Evolutionary conservation across 2,797 vertebrate genomes (phyloP).

Genomic region (Triplophysa yarkandensis): DNA sequence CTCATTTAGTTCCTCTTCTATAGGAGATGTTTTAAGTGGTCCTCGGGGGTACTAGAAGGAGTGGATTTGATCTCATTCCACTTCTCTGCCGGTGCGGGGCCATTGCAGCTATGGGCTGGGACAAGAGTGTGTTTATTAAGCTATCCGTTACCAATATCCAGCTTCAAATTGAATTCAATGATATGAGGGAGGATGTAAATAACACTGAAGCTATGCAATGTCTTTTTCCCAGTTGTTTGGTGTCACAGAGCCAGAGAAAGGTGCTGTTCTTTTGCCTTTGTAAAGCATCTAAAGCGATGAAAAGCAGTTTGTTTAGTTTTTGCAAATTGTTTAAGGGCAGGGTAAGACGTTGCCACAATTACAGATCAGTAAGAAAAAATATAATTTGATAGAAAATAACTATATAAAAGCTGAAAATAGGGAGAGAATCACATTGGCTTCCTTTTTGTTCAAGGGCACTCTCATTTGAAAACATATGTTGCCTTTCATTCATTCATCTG

Average conservation of each 20-base stretch:
- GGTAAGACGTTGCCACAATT: neutral
- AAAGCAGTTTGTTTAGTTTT: neutral
- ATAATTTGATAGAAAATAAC: too few species aligned
- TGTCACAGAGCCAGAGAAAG: neutral
- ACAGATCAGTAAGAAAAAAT: neutral
- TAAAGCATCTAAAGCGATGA: neutral
- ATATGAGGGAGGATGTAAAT: conserved; percentile 37
- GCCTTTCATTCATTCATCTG: too few species aligned
- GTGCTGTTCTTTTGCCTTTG: too few species aligned
- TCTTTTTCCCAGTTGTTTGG: conserved; percentile 6
- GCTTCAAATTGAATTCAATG: conserved; percentile 35
- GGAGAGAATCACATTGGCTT: too few species aligned
- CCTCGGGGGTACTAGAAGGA: conserved; percentile 53
- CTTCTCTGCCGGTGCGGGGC: conserved; percentile 12
- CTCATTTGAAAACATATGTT: neutral
- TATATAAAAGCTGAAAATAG: too few species aligned
- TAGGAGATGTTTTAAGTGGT: conserved; percentile 61
- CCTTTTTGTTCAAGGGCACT: too few species aligned
- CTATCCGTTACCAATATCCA: conserved; percentile 15
- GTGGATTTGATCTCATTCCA: conserved; percentile 41
- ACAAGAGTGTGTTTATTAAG: conserved; percentile 41
- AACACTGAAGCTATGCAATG: neutral
- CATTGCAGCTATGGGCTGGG: conserved; percentile 11
- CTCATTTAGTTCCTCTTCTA: conserved; percentile 62
- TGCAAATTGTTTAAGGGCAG: neutral